A percentile compares a stretch with the other conserved stretches of the same genome.
Conservation (phyloP, 2,113 vertebrate genomes). For the Engystomops pustulosus region DNA sequence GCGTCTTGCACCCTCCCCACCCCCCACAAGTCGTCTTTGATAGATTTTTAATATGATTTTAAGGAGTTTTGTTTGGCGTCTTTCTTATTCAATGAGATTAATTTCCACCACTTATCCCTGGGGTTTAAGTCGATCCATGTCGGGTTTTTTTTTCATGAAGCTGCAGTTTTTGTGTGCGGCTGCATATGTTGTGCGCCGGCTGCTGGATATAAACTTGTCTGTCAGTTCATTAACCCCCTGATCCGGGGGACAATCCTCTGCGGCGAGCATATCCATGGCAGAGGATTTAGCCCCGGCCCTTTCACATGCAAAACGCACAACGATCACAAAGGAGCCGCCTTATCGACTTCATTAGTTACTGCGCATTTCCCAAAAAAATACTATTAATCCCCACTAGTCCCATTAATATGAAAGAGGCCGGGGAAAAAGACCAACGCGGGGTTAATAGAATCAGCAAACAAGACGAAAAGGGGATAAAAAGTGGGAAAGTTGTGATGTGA, state of each 20-base stretch:
- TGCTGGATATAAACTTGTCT: constrained; percentile 89
- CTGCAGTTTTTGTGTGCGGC: constrained; percentile 49
- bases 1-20: constrained; percentile 71
- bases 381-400: constrained; percentile 63
- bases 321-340: constrained; percentile 73
- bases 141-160: constrained; percentile 77
- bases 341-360: constrained; percentile 79
- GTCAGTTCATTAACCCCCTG: constrained; percentile 99
- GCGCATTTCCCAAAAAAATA: constrained; percentile 77
- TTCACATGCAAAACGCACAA: constrained; percentile 90
- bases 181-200: constrained; percentile 82
- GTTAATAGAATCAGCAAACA: constrained; percentile 55
- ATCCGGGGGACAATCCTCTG: constrained; percentile 82
- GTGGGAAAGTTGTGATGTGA: neutral
- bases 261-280: constrained; percentile 71
- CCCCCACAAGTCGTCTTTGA: constrained; percentile 89
- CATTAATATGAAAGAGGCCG: constrained; percentile 44
- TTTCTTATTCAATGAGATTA: constrained; percentile 97
- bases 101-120: constrained; percentile 96
- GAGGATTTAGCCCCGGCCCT: constrained; percentile 85
- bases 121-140: constrained; percentile 90
- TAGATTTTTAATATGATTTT: constrained; percentile 98
- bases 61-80: constrained; percentile 90
- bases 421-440: neutral
- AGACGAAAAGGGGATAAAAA: neutral